These are phyloP conservation scores for Drosophila glabriapex DNA, from an alignment of 2,888 invertebrate species.

Conservation along the genomic window DNA sequence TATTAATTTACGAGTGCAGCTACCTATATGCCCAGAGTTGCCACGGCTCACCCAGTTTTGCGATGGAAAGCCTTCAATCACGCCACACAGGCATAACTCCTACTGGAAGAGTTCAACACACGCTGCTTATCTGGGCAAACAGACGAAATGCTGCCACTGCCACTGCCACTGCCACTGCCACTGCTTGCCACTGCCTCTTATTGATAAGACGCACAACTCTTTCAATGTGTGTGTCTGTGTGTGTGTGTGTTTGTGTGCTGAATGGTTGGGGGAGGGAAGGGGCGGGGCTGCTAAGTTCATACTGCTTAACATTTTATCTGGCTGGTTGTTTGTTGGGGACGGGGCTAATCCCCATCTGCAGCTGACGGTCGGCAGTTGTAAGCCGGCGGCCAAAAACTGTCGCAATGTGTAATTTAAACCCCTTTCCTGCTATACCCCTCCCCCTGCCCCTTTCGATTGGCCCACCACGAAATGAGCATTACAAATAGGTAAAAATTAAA, in stretches of 20 bases:
- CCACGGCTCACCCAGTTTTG: neutral
- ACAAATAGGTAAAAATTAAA: slow-evolving; percentile 57
- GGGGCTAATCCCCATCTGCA: slow-evolving; percentile 48
- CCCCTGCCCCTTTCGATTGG: slow-evolving; percentile 36
- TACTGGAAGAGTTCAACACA: slow-evolving; percentile 54
- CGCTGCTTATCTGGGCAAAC: slow-evolving; percentile 63
- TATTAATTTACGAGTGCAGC: slow-evolving; percentile 67
- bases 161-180: neutral
- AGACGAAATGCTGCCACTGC: slow-evolving; percentile 24
- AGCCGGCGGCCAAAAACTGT: slow-evolving; percentile 46
- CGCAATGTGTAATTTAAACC: slow-evolving; percentile 51
- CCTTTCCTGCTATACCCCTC: neutral
- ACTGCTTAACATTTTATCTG: slow-evolving; percentile 52
- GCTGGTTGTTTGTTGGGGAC: neutral
- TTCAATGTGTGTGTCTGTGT: slow-evolving; percentile 6
- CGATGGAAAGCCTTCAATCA: slow-evolving; percentile 72
- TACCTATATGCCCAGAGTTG: slow-evolving; percentile 47
- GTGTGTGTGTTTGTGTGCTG: neutral
- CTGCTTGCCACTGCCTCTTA: slow-evolving; percentile 32
- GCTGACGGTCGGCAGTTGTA: slow-evolving; percentile 51
- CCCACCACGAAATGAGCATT: slow-evolving; percentile 44
- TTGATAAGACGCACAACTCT: slow-evolving; percentile 68
- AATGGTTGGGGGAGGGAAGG: neutral
- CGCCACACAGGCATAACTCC: slow-evolving; percentile 8
- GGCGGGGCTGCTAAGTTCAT: slow-evolving; percentile 18